phyloP scores from a whole-genome alignment of 2,113 vertebrate genomes.

The Upupa epops region DNA sequence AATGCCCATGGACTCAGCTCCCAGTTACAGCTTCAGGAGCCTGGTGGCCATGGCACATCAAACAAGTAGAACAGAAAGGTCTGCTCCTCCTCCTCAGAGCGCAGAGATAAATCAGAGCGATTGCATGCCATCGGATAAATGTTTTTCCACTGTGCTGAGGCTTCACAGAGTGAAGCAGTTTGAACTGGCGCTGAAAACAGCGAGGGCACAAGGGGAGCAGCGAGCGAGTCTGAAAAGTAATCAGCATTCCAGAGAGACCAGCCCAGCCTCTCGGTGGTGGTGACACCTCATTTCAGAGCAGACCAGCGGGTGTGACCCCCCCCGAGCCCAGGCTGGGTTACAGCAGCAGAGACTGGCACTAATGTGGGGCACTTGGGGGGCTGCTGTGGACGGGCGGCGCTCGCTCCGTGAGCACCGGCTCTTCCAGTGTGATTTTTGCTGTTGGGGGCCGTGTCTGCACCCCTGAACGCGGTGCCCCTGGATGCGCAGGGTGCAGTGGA shows the following conservation, averaged over 20 bases:
- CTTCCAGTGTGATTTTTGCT: not conserved
- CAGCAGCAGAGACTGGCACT: not conserved
- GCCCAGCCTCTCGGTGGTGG: not conserved
- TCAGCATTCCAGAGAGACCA: not conserved
- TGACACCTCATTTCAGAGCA: not conserved
- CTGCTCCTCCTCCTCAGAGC: not conserved
- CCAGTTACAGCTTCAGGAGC: not conserved
- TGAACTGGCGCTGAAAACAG: not conserved
- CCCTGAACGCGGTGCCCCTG: not conserved
- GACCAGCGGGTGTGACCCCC: not conserved
- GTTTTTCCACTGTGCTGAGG: not conserved
- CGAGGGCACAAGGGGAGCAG: not conserved
- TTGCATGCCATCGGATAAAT: too few relatives aligned
- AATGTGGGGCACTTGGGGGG: accelerated
- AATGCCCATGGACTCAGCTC: not conserved
- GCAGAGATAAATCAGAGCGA: not conserved
- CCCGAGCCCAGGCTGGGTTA: not conserved
- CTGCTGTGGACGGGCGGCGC: not conserved
- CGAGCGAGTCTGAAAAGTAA: not conserved
- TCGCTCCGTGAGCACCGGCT: not conserved
- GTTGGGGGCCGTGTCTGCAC: not conserved
- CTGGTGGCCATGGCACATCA: not conserved
- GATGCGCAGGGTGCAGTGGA: not conserved
- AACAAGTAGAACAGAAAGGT: not conserved
- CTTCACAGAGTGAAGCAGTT: not conserved